These are phyloP conservation scores for Pipistrellus pygmaeus DNA, from an alignment of 2,797 vertebrate species.

Conservation along the genomic window DNA sequence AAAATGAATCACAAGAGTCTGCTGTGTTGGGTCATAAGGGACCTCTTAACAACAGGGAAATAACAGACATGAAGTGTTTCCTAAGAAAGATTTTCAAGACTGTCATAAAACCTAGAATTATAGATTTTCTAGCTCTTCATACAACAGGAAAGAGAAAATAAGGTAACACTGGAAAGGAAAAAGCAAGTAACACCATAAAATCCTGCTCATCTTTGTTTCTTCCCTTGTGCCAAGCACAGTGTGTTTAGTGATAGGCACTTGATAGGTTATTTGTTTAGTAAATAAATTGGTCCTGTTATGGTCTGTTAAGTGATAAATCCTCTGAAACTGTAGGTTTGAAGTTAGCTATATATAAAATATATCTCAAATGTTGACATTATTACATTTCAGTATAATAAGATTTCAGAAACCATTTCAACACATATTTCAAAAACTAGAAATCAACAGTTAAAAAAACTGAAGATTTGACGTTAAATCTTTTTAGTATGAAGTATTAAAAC, in stretches of 20 bases:
- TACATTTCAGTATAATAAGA: slow-evolving; percentile 26
- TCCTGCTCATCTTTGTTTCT: neutral
- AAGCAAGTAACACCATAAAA: slow-evolving; percentile 16
- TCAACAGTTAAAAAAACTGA: slow-evolving; percentile 19
- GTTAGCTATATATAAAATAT: neutral
- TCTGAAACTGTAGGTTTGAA: slow-evolving; percentile 24
- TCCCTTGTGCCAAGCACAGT: neutral
- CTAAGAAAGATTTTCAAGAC: slow-evolving; percentile 41
- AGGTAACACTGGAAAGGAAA: neutral
- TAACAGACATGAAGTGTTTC: neutral
- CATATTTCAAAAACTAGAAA: slow-evolving; percentile 61
- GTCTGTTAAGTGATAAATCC: neutral
- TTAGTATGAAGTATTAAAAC: neutral
- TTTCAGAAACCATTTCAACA: slow-evolving; percentile 58
- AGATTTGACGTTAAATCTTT: neutral
- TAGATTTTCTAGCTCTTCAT: neutral
- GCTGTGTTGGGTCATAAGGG: neutral
- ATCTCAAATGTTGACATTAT: neutral
- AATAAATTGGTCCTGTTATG: neutral
- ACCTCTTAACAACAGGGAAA: neutral
- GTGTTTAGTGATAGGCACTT: neutral
- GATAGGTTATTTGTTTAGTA: neutral
- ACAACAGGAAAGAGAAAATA: slow-evolving; percentile 25
- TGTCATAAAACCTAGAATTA: neutral
- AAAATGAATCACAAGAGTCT: neutral